These are phyloP conservation scores for Fragum fragum DNA, from an alignment of 2,888 invertebrate genomes.

Conservation along the genomic window DNA sequence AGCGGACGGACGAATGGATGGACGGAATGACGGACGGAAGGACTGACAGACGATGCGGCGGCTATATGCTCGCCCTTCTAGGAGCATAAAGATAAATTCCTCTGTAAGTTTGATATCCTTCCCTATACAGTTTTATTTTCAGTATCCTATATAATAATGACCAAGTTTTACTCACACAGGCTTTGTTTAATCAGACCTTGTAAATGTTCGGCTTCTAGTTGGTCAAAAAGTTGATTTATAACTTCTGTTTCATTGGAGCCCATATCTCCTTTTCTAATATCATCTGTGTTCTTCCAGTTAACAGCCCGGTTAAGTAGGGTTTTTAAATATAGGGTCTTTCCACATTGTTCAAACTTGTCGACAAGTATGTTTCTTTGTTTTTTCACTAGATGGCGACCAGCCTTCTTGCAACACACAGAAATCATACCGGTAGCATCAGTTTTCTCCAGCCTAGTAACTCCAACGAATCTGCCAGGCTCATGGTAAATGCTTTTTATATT, in stretches of 20 bases:
- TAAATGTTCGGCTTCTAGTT: constrained; percentile 78
- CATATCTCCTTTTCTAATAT: constrained; percentile 57
- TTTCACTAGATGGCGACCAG: constrained; percentile 68
- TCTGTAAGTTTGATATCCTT: no score
- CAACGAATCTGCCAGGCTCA: constrained; percentile 65
- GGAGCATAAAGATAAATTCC: no score
- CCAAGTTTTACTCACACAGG: constrained; percentile 79
- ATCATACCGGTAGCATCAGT: constrained; percentile 70
- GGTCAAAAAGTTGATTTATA: constrained; percentile 75
- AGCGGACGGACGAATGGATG: no score
- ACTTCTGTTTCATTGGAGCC: constrained; percentile 70
- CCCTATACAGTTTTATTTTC: no score
- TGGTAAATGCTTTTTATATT: constrained; percentile 64
- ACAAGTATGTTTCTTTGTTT: constrained; percentile 73
- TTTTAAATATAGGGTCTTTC: constrained; percentile 76
- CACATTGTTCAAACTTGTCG: constrained; percentile 65
- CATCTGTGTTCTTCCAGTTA: constrained; percentile 78
- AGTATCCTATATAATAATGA: no score
- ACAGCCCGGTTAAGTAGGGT: constrained; percentile 74
- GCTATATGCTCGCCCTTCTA: no score
- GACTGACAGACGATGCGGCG: no score
- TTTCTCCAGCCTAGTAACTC: constrained; percentile 66
- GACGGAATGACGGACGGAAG: no score
- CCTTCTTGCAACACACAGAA: constrained; percentile 50
- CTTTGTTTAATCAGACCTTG: constrained; percentile 70